Evolutionary conservation across 2,888 invertebrate species (phyloP).

Genomic region (Brenthis ino): DNA sequence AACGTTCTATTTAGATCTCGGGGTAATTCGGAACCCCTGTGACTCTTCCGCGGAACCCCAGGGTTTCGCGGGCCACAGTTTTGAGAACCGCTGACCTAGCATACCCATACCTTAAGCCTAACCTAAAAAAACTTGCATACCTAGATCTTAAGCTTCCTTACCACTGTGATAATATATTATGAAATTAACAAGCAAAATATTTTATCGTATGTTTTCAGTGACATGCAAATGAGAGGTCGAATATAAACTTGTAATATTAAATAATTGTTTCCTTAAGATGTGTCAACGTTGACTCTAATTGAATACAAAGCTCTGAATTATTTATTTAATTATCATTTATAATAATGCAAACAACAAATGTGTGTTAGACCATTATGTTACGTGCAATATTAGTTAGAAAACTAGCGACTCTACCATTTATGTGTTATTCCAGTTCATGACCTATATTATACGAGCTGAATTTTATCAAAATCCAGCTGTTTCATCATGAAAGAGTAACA

Average conservation of each 20-base stretch:
- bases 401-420: too few species aligned
- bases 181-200: neutral
- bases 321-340: constrained; percentile 14
- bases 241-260: constrained; percentile 58
- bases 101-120: too few species aligned
- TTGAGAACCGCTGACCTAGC: too few species aligned
- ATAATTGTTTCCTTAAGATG: constrained; percentile 59
- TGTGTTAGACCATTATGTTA: neutral
- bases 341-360: neutral
- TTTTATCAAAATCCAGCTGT: neutral
- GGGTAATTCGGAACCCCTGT: too few species aligned
- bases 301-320: constrained; percentile 22
- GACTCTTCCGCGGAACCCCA: too few species aligned
- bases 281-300: constrained; percentile 49
- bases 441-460: too few species aligned
- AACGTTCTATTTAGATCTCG: too few species aligned
- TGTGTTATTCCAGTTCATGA: too few species aligned
- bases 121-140: too few species aligned
- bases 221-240: constrained; percentile 56
- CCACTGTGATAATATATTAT: too few species aligned
- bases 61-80: too few species aligned
- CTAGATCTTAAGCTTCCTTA: too few species aligned
- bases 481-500: neutral
- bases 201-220: constrained; percentile 35
- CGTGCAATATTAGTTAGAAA: neutral